Evolutionary conservation across 1,140 invertebrate species (phyloP), one percentile per base, ranked within the genome.

Genomic region (Yoshiicerus persimilis): DNA sequence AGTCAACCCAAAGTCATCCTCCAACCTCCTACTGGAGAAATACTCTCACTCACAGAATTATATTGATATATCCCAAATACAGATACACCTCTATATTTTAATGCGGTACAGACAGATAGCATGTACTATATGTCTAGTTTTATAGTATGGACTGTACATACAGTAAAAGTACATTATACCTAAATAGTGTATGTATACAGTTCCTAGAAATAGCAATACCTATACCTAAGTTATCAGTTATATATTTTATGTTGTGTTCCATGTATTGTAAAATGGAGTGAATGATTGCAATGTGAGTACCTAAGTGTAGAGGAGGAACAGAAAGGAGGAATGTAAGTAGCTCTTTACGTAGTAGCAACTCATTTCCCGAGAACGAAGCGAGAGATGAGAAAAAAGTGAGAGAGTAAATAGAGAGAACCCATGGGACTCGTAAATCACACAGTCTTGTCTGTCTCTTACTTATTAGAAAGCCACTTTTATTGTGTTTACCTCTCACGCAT

Each of bases 391-490:
- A 88, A 85, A 84, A 84, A 88, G 86, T 86, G 88, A 64, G 70
- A 86, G 88, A 88, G 88, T 88, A 88, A 88, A 88, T 88, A 84
- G 38, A 84, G 27, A 36, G 32, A 84, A 34, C 85, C 88, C 85
- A 16, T 30, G 88, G 88, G 88, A 86, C 30, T 87, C 41, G 84
- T 88, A 88, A 88, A 88, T 88, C 88, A 88, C 88, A 88, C 85
- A 62, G 32, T 80, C 75, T 80, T 34, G 32, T 36, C n/a, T 80
- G 75, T 80, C 75, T 80, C 75, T 80, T 80, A 20, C 30, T 80
- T 80, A 80, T 80, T 80, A 80, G 32, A 36, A 80, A 36, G 75
- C 34, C 75, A 80, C 32, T 80, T 80, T 80, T 56, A 56, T 56
- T 56, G 47, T 70, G 32, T 80, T 80, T 80, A 80, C 75, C 75